Base-by-base conservation (phyloP, 2,888 invertebrate genomes). In the Lithophane leautieri region DNA sequence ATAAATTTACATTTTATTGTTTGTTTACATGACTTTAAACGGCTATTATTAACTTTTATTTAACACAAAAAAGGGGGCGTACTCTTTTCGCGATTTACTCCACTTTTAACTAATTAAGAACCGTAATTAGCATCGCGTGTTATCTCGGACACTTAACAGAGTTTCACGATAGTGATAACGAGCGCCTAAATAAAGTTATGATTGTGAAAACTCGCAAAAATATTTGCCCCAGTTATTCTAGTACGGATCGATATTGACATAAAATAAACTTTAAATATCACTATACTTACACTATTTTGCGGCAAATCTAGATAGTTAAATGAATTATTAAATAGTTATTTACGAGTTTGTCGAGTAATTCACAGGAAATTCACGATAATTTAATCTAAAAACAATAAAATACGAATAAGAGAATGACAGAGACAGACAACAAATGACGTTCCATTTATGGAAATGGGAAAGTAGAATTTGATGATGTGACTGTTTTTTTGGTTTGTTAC, bases 211-310 rank as follows among this genome's bases (percentile, higher is more conserved):
- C 62, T 54, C 9, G 66, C 73, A 70, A 85, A 82, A 79, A 73
- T 76, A 70, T 52, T 78, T 85, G 88, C 14, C 87, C 88, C 72
- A 86, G 71, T 78, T 86, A 71, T 56, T 67, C 70, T 54, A 11
- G 69, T 42, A 76, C 44, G 76, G 89, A 90, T 90, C 90, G 87
- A 90, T 86, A 86, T 34, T 77, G 76, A 61, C 66, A 42, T 66
- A 16, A 12, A 63, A 28, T 60, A 66, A 61, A 67, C 42, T 75
- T 62, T 63, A 66, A 66, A 70, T 77, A 74, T 73, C 68, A 78
- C 72, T 81, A 47, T 8, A 81, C 70, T 70, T 73, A 77, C 67
- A 58, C 63, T 44, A 22, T 52, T 42, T 50, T n/a, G 11, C 4
- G n/a, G 12, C 12, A 9, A 56, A 62, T 4, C 16, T n/a, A 25